A percentile compares a stretch with the other conserved stretches of the same genome.
Evolutionary conservation across 2,888 invertebrate genomes (phyloP).

Genomic region (Drosophila quasianomalipes): DNA sequence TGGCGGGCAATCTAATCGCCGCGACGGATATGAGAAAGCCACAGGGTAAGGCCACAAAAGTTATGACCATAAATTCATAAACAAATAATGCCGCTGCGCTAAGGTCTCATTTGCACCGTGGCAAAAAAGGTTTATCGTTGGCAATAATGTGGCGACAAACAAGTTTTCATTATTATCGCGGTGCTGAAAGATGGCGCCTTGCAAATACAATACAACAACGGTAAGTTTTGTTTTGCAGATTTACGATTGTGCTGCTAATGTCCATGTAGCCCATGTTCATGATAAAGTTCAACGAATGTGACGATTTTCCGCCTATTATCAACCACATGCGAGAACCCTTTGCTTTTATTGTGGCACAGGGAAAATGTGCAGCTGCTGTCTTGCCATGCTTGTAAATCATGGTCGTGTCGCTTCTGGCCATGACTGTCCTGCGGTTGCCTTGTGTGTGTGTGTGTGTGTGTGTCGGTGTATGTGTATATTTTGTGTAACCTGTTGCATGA

Average conservation of each 20-base stretch:
- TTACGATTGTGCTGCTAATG: conserved; percentile 61
- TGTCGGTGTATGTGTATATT: neutral
- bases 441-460: conserved; percentile 2
- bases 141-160: conserved; percentile 44
- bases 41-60: conserved; percentile 37
- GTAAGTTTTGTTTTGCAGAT: conserved; percentile 48
- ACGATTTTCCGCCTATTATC: conserved; percentile 80
- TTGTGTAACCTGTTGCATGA: conserved; percentile 74
- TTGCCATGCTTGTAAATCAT: conserved; percentile 68
- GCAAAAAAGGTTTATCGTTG: conserved; percentile 50
- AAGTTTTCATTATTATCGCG: conserved; percentile 49
- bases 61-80: conserved; percentile 72
- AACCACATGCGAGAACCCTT: conserved; percentile 34
- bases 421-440: conserved; percentile 30
- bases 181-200: conserved; percentile 43
- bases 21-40: conserved; percentile 82
- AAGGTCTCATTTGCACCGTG: conserved; percentile 64
- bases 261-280: conserved; percentile 24
- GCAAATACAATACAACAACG: conserved; percentile 10
- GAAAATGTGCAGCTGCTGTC: conserved; percentile 71
- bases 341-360: conserved; percentile 67
- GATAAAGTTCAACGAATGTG: conserved; percentile 68
- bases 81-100: conserved; percentile 60
- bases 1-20: conserved; percentile 66
- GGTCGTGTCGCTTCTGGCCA: conserved; percentile 42